Evolutionary conservation across 2,888 invertebrate species (phyloP), one percentile per base, ranked within the genome.

Genomic region (Chalcosyrphus nemorum): DNA sequence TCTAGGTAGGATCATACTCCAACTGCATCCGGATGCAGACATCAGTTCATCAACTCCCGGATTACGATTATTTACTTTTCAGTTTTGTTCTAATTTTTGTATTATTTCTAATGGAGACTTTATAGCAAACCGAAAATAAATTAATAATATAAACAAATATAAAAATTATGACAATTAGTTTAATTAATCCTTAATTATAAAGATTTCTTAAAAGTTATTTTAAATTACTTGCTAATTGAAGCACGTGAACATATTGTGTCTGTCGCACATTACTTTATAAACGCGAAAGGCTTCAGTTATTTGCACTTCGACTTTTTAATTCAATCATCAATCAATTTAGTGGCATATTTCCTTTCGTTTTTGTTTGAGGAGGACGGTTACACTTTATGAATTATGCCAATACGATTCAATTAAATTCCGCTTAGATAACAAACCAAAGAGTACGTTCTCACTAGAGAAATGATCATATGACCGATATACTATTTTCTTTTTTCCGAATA

Each of bases 391-490:
- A 61, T 19, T 35, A 35, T 54, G 13, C 27, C 65, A n/a, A n/a
- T 63, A 35, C 43, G 13, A 52, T 72, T 66, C 35, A 80, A 35
- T 54, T 45, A 52, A 80, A 41, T 15, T 29, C 19, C 7, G 41
- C 43, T 80, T 72, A 80, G 57, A 57, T 80, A 80, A 72, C 52
- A 54, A 27, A 43, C 15, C 50, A 21, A 57, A 54, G 27, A 17
- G 13, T 11, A 52, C 45, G 15, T 35, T 43, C 56, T 74, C 68
- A 74, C 52, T 29, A 45, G 57, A 65, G 71, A 61, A 59, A 13
- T 19, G 76, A 76, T 81, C 81, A 81, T 81, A 71, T 81, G 81
- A 81, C 71, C 15, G 13, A 57, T 52, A n/a, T n/a, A n/a, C n/a
- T n/a, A n/a, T n/a, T n/a, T n/a, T 54, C 45, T 29, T n/a, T 13